Evolutionary conservation across 2,888 invertebrate species (phyloP).

Genomic region (Eristalinus aeneus): DNA sequence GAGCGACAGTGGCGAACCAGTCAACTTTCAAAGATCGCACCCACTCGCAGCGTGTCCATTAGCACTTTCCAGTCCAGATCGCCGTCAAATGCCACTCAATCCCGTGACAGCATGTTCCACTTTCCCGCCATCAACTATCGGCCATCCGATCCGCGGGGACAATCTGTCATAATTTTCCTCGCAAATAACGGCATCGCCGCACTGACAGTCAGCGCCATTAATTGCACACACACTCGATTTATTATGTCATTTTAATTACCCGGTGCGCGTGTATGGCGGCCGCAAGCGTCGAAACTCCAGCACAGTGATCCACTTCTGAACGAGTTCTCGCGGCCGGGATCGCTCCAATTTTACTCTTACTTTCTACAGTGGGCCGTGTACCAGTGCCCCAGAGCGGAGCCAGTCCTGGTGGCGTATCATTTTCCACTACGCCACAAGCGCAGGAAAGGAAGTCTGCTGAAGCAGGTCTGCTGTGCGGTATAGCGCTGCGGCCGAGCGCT

Average conservation of each 20-base stretch:
- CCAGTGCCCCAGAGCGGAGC: slow-evolving; percentile 55
- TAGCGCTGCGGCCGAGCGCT: slow-evolving; percentile 9
- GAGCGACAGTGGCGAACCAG: not conserved
- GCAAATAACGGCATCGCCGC: slow-evolving; percentile 28
- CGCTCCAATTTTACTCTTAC: slow-evolving; percentile 59
- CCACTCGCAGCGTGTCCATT: not conserved
- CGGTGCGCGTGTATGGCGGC: slow-evolving; percentile 38
- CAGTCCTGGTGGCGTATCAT: slow-evolving; percentile 32
- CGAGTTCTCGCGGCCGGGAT: slow-evolving; percentile 21
- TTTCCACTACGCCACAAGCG: slow-evolving; percentile 6
- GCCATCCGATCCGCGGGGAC: not conserved
- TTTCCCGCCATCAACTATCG: not conserved
- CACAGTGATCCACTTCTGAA: slow-evolving; percentile 3
- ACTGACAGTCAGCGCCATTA: slow-evolving; percentile 31
- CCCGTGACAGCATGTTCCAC: not conserved
- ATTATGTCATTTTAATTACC: slow-evolving; percentile 67
- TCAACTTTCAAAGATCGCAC: not conserved
- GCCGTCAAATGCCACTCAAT: not conserved
- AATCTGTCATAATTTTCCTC: slow-evolving; percentile 55
- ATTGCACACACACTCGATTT: slow-evolving; percentile 42
- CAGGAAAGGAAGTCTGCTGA: slow-evolving; percentile 14
- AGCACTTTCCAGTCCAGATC: not conserved
- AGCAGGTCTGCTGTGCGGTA: slow-evolving; percentile 28
- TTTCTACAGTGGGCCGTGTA: slow-evolving; percentile 53
- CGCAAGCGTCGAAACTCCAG: slow-evolving; percentile 37